Evolutionary conservation across 2,113 vertebrate species (phyloP).

Genomic region (Mastomys coucha): DNA sequence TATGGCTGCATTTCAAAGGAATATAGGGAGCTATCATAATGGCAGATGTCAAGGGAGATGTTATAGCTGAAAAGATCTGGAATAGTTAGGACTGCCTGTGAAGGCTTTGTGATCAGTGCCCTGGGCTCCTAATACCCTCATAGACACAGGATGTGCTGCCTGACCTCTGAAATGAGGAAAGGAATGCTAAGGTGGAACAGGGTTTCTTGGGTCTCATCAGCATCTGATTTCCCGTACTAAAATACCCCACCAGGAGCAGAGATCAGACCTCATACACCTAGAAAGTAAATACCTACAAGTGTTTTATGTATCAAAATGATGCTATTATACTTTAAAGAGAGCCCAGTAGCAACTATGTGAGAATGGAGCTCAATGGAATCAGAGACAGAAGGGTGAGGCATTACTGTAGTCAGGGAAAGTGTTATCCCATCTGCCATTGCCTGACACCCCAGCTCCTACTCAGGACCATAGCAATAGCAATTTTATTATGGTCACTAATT

Average conservation of each 20-base stretch:
- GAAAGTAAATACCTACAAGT: background rate
- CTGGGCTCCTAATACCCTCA: background rate
- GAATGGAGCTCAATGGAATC: background rate
- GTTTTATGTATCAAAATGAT: background rate
- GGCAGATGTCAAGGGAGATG: background rate
- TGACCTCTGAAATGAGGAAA: background rate
- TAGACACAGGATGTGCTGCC: background rate
- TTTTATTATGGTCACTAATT: background rate
- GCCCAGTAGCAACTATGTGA: background rate
- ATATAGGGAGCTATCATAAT: background rate
- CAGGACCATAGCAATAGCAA: background rate
- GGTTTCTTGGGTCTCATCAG: background rate
- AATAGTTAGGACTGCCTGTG: background rate
- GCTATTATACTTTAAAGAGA: background rate
- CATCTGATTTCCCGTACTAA: background rate
- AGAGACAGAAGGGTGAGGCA: background rate
- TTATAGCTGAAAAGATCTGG: background rate
- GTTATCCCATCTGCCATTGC: background rate
- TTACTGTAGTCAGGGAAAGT: background rate
- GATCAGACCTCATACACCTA: background rate
- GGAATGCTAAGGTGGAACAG: background rate
- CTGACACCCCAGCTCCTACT: background rate
- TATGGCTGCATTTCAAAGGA: slow-evolving; percentile 13
- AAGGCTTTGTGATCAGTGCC: background rate
- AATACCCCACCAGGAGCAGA: background rate